phyloP scores from a whole-genome alignment of 2,888 invertebrate genomes.

The Eucera pruinosa region DNA sequence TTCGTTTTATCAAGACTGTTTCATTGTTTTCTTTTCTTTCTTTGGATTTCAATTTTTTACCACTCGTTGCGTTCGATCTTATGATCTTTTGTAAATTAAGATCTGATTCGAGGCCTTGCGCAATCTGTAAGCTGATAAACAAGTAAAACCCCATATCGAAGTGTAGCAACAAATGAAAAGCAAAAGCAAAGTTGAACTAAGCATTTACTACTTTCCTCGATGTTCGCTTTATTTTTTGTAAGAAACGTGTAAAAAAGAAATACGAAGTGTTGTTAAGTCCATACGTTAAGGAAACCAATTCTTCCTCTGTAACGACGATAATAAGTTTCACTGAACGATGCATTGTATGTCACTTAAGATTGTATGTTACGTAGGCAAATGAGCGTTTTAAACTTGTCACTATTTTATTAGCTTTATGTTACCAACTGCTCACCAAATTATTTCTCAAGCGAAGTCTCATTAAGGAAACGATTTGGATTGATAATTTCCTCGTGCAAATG shows the following conservation, averaged over 20 bases:
- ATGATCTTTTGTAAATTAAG: not conserved
- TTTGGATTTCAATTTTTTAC: not conserved
- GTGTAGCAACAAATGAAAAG: not conserved
- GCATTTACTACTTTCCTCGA: not conserved
- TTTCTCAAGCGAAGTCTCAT: not conserved
- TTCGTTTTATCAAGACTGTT: not conserved
- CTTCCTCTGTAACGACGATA: constrained; percentile 14
- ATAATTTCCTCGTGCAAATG: no score
- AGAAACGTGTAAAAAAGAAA: not conserved
- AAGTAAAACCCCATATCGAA: constrained; percentile 40
- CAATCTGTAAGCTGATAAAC: constrained; percentile 19
- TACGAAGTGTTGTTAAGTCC: not conserved
- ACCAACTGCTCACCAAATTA: not conserved
- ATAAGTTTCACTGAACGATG: constrained; percentile 6
- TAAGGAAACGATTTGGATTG: not conserved
- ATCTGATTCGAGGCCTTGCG: constrained; percentile 35
- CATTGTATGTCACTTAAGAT: constrained; percentile 4
- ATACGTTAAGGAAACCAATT: constrained; percentile 2
- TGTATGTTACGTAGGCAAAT: not conserved
- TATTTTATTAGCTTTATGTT: constrained; percentile 3
- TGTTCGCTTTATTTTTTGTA: constrained; percentile 12
- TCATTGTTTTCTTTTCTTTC: not conserved
- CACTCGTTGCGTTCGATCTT: not conserved
- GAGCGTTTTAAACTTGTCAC: not conserved
- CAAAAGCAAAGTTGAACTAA: not conserved